Conservation (phyloP, 64 coral and sea anemone genomes). For the Dendronephthya gigantea region DNA sequence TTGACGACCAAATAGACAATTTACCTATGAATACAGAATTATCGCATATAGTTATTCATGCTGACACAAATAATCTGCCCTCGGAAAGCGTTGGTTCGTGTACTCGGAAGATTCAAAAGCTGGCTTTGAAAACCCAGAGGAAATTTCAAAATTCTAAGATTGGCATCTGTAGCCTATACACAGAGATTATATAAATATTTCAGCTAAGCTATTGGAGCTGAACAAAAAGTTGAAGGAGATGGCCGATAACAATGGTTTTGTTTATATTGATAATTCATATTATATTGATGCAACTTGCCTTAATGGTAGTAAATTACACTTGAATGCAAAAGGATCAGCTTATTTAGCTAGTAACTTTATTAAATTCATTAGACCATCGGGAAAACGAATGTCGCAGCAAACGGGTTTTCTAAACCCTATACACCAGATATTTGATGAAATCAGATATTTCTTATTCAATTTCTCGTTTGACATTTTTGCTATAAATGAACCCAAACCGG, state of each 20-base stretch:
- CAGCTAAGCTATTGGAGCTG: background rate
- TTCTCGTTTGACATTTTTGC: too few relatives aligned
- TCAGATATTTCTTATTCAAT: too few relatives aligned
- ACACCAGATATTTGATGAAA: too few relatives aligned
- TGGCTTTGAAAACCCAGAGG: too few relatives aligned
- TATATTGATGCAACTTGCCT: slow-evolving; percentile 17
- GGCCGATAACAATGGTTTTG: too few relatives aligned
- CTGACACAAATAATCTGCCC: slow-evolving; percentile 34
- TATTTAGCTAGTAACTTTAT: slow-evolving; percentile 22
- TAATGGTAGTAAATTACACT: slow-evolving; percentile 18
- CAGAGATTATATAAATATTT: slow-evolving; percentile 36
- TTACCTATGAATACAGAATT: background rate
- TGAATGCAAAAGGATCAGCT: slow-evolving; percentile 21
- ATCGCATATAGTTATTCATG: slow-evolving; percentile 37
- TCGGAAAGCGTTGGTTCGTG: slow-evolving; percentile 2
- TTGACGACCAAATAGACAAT: background rate
- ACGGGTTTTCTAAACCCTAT: too few relatives aligned
- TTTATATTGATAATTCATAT: slow-evolving; percentile 36
- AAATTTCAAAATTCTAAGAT: too few relatives aligned
- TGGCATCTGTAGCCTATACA: background rate
- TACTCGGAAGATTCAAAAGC: slow-evolving; percentile 17
- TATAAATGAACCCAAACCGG: background rate
- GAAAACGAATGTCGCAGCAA: too few relatives aligned
- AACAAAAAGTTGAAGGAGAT: too few relatives aligned
- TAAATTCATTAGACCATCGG: slow-evolving; percentile 25